Percentiles rank a stretch among this genome's conserved stretches.
Conservation (phyloP, 2,888 invertebrate species). For the Agrochola lychnidis region DNA sequence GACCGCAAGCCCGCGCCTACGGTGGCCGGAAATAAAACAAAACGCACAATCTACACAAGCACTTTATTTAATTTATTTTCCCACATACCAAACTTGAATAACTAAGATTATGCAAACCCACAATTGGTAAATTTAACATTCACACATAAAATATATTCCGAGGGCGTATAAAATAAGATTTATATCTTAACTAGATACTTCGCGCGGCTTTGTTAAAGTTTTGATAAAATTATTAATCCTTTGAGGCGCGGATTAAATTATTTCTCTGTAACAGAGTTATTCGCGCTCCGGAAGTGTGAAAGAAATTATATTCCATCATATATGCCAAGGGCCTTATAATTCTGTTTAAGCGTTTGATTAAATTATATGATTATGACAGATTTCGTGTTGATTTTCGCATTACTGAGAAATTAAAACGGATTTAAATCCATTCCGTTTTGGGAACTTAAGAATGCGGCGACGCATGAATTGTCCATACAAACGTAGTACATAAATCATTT, state of each 20-base stretch:
- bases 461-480: too few species aligned
- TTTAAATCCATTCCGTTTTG: neutral
- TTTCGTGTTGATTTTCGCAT: slow-evolving; percentile 17
- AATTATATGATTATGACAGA: slow-evolving; percentile 38
- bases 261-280: slow-evolving; percentile 58
- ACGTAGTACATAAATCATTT: too few species aligned
- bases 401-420: slow-evolving; percentile 18
- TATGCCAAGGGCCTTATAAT: slow-evolving; percentile 20
- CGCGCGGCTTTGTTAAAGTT: slow-evolving; percentile 59
- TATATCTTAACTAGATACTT: slow-evolving; percentile 45
- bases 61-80: neutral
- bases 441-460: too few species aligned
- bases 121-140: slow-evolving; percentile 13
- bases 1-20: too few species aligned
- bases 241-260: slow-evolving; percentile 61
- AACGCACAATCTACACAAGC: neutral
- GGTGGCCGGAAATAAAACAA: too few species aligned
- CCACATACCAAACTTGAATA: neutral
- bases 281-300: slow-evolving; percentile 35
- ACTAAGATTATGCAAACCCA: too few species aligned
- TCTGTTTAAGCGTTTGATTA: slow-evolving; percentile 45
- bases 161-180: slow-evolving; percentile 57
- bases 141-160: slow-evolving; percentile 36
- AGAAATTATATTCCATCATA: slow-evolving; percentile 45
- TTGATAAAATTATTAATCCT: slow-evolving; percentile 65